Conservation (phyloP, 2,113 vertebrate species). For the Hyaena hyaena region DNA sequence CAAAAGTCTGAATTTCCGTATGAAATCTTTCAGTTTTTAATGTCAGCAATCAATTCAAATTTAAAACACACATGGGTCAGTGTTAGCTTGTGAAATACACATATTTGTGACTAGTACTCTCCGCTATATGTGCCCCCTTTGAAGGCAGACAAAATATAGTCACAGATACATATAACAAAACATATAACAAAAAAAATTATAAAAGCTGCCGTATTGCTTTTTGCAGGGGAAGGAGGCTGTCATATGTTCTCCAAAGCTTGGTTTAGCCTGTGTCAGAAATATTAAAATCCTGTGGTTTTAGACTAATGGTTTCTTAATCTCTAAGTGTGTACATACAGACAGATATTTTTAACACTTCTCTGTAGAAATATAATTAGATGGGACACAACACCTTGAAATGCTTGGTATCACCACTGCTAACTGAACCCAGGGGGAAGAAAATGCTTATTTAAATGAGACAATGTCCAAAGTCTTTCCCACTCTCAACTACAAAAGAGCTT, state of each 20-base stretch:
- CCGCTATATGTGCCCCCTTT: background rate
- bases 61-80: background rate
- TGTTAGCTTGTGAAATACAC: background rate
- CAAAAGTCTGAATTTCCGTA: background rate
- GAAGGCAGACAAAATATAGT: background rate
- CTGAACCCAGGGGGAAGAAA: background rate
- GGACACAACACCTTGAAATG: background rate
- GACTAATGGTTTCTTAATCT: background rate
- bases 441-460: background rate
- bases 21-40: background rate
- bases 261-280: background rate
- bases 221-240: background rate
- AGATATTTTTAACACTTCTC: background rate
- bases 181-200: background rate
- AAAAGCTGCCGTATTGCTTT: background rate
- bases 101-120: background rate
- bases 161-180: background rate
- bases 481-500: background rate
- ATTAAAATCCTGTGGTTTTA: conserved; percentile 21
- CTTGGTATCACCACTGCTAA: background rate
- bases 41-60: background rate
- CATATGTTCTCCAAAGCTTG: background rate
- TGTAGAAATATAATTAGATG: background rate
- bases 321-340: too few species aligned
- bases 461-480: background rate